Evolutionary conservation across 2,797 vertebrate species (phyloP).

Genomic region (Anas bahamensis): DNA sequence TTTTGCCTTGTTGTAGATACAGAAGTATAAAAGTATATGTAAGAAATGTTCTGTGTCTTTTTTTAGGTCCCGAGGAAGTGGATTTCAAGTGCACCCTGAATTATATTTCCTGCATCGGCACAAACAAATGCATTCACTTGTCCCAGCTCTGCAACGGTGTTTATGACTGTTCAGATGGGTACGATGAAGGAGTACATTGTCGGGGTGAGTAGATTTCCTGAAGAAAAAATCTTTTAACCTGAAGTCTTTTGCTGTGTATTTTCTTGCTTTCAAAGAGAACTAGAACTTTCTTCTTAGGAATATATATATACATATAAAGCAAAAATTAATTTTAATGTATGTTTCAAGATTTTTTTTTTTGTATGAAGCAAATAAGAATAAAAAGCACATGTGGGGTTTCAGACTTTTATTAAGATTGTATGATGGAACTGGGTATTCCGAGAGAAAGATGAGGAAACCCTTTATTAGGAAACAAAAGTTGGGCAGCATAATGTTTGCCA

Average conservation of each 20-base stretch:
- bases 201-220: conserved; percentile 84
- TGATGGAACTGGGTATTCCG: neutral
- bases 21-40: neutral
- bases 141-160: conserved; percentile 94
- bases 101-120: conserved; percentile 89
- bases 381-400: neutral
- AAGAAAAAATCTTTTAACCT: neutral
- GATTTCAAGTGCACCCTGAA: conserved; percentile 89
- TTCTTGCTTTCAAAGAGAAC: neutral
- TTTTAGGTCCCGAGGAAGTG: conserved; percentile 86
- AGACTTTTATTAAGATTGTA: neutral
- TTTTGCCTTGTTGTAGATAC: neutral
- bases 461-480: neutral
- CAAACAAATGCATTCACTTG: conserved; percentile 91
- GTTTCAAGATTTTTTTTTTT: neutral
- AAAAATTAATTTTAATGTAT: neutral
- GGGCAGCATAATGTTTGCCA: neutral
- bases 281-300: neutral
- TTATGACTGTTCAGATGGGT: conserved; percentile 91
- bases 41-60: neutral
- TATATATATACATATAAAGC: neutral
- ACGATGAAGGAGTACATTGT: conserved; percentile 94
- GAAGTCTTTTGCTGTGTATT: rapidly evolving
- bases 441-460: neutral
- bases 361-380: neutral